Conservation (phyloP, 1,140 invertebrate species). For the Tetramorium parvispinum region DNA sequence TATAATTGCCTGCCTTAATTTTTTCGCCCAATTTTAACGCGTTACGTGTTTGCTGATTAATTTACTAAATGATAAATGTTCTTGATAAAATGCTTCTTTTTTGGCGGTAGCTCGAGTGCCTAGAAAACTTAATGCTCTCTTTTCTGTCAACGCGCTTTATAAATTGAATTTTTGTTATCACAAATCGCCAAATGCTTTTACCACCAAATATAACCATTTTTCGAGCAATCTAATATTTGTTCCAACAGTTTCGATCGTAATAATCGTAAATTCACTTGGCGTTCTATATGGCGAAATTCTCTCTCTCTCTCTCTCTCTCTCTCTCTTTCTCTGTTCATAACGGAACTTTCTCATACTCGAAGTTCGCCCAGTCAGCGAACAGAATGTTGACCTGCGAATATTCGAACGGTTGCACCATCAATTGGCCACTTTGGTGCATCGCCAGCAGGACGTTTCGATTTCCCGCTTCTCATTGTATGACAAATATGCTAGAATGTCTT, state of each 20-base stretch:
- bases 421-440: not conserved
- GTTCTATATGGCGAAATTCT: constrained; percentile 8
- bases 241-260: constrained; percentile 47
- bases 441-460: not conserved
- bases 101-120: not conserved
- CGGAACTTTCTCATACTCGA: constrained; percentile 22
- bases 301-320: constrained; percentile 7
- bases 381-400: constrained; percentile 41
- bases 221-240: constrained; percentile 64
- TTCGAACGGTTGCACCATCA: constrained; percentile 11
- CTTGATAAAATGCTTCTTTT: not conserved
- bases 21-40: not conserved
- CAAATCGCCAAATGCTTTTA: not conserved
- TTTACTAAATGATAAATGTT: not conserved
- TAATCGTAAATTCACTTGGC: constrained; percentile 68
- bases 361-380: constrained; percentile 68
- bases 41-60: not conserved
- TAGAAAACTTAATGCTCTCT: not conserved
- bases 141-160: not conserved
- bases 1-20: not conserved
- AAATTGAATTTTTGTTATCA: constrained; percentile 22
- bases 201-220: constrained; percentile 26
- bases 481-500: not conserved
- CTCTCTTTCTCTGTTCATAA: constrained; percentile 41
- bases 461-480: not conserved